Conservation (phyloP, 2,888 invertebrate species). For the Aphrophora alni region DNA sequence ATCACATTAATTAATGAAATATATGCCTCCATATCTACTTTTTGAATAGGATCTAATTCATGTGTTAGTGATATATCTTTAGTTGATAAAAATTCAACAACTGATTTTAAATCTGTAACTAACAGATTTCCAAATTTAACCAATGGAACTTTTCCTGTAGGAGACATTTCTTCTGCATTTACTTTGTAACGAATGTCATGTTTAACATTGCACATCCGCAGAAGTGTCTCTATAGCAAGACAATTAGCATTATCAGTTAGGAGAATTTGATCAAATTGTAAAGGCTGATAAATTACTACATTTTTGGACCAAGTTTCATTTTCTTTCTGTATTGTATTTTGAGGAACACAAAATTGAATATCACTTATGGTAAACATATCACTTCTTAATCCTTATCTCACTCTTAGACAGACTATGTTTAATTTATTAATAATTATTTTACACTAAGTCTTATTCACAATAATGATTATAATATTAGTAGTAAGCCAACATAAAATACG, state of each 20-base stretch:
- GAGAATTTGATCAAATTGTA: neutral
- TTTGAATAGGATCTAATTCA: neutral
- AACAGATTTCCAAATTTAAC: neutral
- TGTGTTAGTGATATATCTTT: neutral
- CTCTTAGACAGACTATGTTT: no score
- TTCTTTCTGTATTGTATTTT: neutral
- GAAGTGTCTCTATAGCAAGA: neutral
- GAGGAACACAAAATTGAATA: neutral
- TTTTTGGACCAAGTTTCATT: neutral
- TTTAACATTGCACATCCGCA: neutral
- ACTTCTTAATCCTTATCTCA: no score
- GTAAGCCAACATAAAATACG: no score
- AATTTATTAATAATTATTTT: no score
- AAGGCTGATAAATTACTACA: neutral
- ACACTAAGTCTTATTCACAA: no score
- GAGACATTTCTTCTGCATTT: neutral
- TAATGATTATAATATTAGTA: no score
- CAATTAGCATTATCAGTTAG: neutral
- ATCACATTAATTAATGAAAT: neutral
- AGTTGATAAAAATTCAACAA: neutral
- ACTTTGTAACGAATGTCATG: neutral
- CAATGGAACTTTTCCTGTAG: neutral
- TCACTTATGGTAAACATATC: no score
- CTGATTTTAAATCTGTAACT: neutral
- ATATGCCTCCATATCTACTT: neutral